Base-by-base conservation (phyloP, 2,113 vertebrate genomes). In the Tympanuchus pallidicinctus region DNA sequence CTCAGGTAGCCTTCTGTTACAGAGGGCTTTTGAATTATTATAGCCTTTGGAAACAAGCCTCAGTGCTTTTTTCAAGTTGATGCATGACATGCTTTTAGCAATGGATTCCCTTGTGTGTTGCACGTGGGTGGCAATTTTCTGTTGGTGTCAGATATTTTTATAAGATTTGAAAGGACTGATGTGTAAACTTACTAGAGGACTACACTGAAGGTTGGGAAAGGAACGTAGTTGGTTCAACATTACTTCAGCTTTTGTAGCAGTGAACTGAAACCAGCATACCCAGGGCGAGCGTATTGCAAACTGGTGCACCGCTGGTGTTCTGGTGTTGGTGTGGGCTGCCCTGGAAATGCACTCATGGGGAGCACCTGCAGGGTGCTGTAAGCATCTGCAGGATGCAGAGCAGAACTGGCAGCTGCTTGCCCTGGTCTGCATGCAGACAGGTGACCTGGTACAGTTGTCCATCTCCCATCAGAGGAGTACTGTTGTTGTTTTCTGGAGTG, bases 1-100 rank as follows among this genome's bases (percentile, higher is more conserved):
- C 75, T 84, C 60, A 54, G 65, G 28, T 65, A 52, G 24, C 45
- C 20, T 80, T 81, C 57, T 76, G 36, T 82, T 60, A 18, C 28
- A 60, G 56, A 38, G 50, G 21, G 25, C 54, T n/a, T 74, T 22
- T 88, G 42, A 94, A 86, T 86, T 85, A 78, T 81, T 80, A 50
- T 13, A 65, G 45, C 45, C 65, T 63, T 48, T 59, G 70, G 43
- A 65, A 91, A 66, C 8, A 59, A 75, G 36, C 36, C 30, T 79
- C 69, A 40, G 38, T 61, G 20, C 43, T 91, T 70, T 89, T 65
- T 76, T 85, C 36, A 70, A 59, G 69, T 20, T 91, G 65, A 25
- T 71, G 65, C 56, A 13, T 59, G 56, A 64, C 6, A 13, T 5
- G 7, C 50, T 94, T 63, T 83, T 71, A 88, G 42, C 67, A 76